Evolutionary conservation across 2,888 invertebrate genomes (phyloP), one percentile per base, ranked within the genome.

Genomic region (Beris chalybata): DNA sequence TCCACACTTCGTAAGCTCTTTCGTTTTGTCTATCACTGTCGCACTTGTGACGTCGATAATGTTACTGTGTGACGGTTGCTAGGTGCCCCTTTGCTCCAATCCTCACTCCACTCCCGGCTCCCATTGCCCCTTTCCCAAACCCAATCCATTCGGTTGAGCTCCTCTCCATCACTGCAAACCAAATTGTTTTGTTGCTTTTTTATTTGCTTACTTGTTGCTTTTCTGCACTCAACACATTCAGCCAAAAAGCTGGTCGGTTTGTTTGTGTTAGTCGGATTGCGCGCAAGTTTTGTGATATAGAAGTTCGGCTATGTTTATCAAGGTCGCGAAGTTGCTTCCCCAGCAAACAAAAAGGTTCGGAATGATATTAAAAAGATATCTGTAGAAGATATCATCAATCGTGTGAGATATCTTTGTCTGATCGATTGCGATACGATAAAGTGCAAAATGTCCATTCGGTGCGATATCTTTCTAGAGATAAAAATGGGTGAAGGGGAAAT

Each of bases 171-270:
- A 9, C 38, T 38, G 47, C 22, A 43, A 65, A 50, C 56, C 22
- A 43, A 65, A 50, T 57, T 65, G 55, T 55, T 66, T 59, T 59
- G 54, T 43, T 66, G 44, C 32, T 54, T 55, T 58, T 66, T 66
- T 66, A 66, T 66, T 66, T 66, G 66, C 66, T 61, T 66, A 66
- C 66, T 66, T 66, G 66, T 66, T 66, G 66, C 66, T 66, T 66
- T 55, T 66, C 58, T 48, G 48, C 65, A 50, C 65, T 22, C 12
- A 30, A 48, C 64, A 64, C 56, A 38, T 11, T 12, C 29, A 11
- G 32, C 13, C 31, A 31, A 12, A 4, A 30, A 15, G 32, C 32
- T 38, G 31, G 11, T n/a, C n/a, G 12, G 44, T 15, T 15, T 9
- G 31, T 32, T 56, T 9, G 5, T 56, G 32, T 12, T 15, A 43